These are phyloP conservation scores for Proisotoma minuta DNA, from an alignment of 2,888 invertebrate species.

Conservation along the genomic window DNA sequence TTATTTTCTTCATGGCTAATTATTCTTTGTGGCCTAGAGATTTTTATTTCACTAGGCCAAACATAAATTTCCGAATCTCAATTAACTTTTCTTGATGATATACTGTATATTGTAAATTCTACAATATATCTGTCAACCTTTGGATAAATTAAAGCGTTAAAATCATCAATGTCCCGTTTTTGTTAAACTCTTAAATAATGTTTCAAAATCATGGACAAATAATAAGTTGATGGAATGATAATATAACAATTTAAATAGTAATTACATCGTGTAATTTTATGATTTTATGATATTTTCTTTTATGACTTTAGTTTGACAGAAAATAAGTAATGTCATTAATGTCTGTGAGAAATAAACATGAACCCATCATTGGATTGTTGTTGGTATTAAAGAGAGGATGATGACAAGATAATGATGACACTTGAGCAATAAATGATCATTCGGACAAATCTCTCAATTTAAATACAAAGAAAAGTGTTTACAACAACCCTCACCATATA, in stretches of 20 bases:
- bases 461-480: background rate
- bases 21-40: background rate
- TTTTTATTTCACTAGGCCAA: slow-evolving; percentile 8
- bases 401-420: slow-evolving; percentile 4
- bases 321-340: background rate
- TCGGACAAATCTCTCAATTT: slow-evolving; percentile 10
- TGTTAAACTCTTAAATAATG: background rate
- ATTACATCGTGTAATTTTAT: slow-evolving; percentile 22
- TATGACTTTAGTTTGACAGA: background rate
- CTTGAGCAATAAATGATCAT: slow-evolving; percentile 3
- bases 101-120: background rate
- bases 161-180: slow-evolving; percentile 1
- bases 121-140: background rate
- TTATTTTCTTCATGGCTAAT: slow-evolving; percentile 1
- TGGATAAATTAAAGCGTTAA: slow-evolving; percentile 4
- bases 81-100: slow-evolving; percentile 5
- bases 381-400: background rate
- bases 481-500: background rate
- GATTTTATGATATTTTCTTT: slow-evolving; percentile 25
- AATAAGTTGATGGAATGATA: slow-evolving; percentile 13
- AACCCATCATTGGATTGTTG: too few relatives aligned
- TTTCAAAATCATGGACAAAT: background rate
- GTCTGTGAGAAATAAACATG: background rate
- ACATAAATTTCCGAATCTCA: slow-evolving; percentile 11
- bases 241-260: slow-evolving; percentile 5